Evolutionary conservation across 1,140 invertebrate genomes (phyloP).

Genomic region (Luehdorfia chinensis): DNA sequence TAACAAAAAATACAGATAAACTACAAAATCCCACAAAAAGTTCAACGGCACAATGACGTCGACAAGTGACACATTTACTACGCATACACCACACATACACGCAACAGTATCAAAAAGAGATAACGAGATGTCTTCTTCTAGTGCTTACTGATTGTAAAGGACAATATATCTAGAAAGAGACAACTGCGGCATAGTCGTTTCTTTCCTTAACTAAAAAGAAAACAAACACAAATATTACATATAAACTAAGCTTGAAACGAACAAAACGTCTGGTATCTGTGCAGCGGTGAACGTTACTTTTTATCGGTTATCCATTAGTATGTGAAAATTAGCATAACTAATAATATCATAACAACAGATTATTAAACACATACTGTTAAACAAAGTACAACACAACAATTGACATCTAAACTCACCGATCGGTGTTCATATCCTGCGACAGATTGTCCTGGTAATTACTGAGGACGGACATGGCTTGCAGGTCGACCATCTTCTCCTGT

Average conservation of each 20-base stretch:
- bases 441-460: slow-evolving; percentile 72
- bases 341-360: not conserved
- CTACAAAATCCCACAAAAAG: too few relatives aligned
- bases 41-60: too few relatives aligned
- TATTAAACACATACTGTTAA: slow-evolving; percentile 8
- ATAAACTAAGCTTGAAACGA: not conserved
- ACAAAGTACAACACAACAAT: slow-evolving; percentile 15
- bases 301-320: slow-evolving; percentile 1
- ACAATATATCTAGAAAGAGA: too few relatives aligned
- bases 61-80: too few relatives aligned
- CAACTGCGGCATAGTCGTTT: too few relatives aligned
- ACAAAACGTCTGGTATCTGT: not conserved
- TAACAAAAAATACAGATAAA: too few relatives aligned
- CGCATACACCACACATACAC: too few relatives aligned
- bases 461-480: slow-evolving; percentile 72
- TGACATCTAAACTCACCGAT: slow-evolving; percentile 57
- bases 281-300: not conserved
- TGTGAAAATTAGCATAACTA: not conserved
- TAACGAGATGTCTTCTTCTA: too few relatives aligned
- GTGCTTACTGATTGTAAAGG: too few relatives aligned
- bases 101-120: too few relatives aligned
- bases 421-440: slow-evolving; percentile 75
- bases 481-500: slow-evolving; percentile 55
- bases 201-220: too few relatives aligned
- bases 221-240: not conserved